phyloP scores from a whole-genome alignment of 2,113 vertebrate genomes.

The Butorides virescens region DNA sequence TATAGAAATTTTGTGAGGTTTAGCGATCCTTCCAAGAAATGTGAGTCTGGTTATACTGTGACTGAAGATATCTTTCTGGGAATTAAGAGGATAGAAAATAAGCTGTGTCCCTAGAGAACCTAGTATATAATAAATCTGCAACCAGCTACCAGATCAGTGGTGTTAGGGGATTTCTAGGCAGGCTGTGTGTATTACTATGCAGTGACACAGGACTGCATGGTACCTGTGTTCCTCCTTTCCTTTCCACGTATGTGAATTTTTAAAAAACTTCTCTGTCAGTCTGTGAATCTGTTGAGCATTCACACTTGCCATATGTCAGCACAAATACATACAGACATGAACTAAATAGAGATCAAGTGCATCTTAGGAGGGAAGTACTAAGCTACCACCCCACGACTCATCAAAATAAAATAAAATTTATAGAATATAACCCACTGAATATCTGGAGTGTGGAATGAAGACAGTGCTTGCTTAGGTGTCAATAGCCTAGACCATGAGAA shows the following conservation, averaged over 20 bases:
- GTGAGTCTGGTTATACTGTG: neutral
- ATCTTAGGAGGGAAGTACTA: neutral
- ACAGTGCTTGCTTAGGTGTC: neutral
- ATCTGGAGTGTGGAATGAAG: constrained; percentile 7
- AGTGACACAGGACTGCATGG: neutral
- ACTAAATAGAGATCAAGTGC: neutral
- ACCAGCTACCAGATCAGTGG: neutral
- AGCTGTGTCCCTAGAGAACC: neutral
- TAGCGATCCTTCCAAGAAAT: neutral
- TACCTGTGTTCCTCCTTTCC: neutral
- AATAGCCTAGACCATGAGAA: constrained; percentile 3
- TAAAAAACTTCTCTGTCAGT: neutral
- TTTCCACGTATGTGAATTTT: neutral
- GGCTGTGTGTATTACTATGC: neutral
- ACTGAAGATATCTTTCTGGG: neutral
- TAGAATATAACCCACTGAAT: constrained; percentile 5
- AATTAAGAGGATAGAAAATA: neutral
- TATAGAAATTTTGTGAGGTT: neutral
- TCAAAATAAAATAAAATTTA: constrained; percentile 54
- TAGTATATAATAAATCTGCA: neutral
- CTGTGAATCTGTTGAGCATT: neutral
- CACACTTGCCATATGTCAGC: neutral
- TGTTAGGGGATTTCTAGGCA: neutral
- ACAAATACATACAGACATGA: neutral
- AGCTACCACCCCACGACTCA: neutral